Base-by-base conservation (phyloP, 2,888 invertebrate species). In the Drosophila aldrichi region DNA sequence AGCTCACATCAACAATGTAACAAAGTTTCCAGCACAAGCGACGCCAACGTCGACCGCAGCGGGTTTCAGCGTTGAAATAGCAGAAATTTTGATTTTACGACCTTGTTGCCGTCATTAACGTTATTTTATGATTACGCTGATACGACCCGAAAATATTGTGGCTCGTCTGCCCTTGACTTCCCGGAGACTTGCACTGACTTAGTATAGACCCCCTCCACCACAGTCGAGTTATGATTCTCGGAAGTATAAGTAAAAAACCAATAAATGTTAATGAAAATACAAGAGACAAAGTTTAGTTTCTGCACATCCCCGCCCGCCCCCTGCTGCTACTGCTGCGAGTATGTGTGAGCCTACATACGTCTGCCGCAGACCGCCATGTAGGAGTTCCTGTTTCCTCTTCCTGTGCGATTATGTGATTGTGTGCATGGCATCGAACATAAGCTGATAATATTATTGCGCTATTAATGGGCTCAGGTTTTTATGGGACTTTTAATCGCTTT, bases 241-340 rank as follows among this genome's bases (percentile, higher is more conserved):
- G 74, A 66, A 65, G 74, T 81, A 78, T 85, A 82, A 88, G 90
- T 86, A 82, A 79, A 89, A 85, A 84, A 79, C 81, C 91, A 87
- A 90, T 90, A 90, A 91, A 90, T 89, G 87, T 87, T 90, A 90
- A 90, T 88, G 89, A 90, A 90, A 90, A 90, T 88, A 80, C 81
- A 89, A 88, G 67, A 88, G 86, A 89, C 88, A 88, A 86, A 88
- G 88, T 86, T 86, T 85, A 77, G 80, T 82, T 83, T 57, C 52
- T 48, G 40, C 18, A 14, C 22, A 25, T 16, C 14, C 38, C 2
- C 3, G 0, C n/a, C 51, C 2, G 6, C 14, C 9, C 14, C 20
- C 44, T 14, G 3, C 14, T 14, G 1, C 44, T 32, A 7, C 16
- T 46, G 29, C 6, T 10, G 12, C 25, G 25, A 29, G 18, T 6